Conservation (phyloP, 2,888 invertebrate species). For the Aphidius colemani region DNA sequence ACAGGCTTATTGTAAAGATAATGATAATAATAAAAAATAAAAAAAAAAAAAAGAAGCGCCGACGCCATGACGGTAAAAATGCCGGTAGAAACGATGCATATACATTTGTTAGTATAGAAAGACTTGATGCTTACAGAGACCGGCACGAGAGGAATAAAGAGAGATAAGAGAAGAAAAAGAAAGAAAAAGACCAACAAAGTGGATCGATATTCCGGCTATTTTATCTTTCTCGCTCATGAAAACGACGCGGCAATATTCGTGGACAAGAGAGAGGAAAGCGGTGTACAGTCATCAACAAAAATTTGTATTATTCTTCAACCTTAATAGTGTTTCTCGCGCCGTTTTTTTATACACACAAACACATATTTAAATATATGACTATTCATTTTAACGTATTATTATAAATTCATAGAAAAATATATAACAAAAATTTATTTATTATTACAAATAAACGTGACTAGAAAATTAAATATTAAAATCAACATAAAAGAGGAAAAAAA, state of each 20-base stretch:
- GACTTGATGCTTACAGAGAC: conserved; percentile 14
- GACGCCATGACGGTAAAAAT: too few species aligned
- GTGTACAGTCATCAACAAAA: conserved; percentile 38
- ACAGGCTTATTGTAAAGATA: background rate
- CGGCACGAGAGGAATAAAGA: conserved; percentile 26
- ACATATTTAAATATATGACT: too few species aligned
- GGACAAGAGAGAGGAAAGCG: background rate
- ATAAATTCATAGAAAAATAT: too few species aligned
- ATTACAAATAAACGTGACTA: too few species aligned
- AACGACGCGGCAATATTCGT: conserved; percentile 25
- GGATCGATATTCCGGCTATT: conserved; percentile 40
- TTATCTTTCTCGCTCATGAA: conserved; percentile 30
- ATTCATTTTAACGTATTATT: too few species aligned
- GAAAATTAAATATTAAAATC: too few species aligned
- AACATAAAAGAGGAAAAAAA: too few species aligned
- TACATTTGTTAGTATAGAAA: background rate
- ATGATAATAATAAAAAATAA: too few species aligned
- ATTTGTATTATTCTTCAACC: conserved; percentile 7
- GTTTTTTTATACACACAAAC: background rate
- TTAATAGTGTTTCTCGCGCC: too few species aligned
- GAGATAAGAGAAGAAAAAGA: conserved; percentile 21
- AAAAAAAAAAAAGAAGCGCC: too few species aligned
- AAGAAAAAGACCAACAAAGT: conserved; percentile 26
- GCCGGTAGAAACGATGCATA: too few species aligned
- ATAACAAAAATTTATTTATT: too few species aligned